Percentiles rank a stretch among this genome's conserved stretches.
Evolutionary conservation across 1,140 invertebrate species (phyloP).

Genomic region (Spodoptera frugiperda): DNA sequence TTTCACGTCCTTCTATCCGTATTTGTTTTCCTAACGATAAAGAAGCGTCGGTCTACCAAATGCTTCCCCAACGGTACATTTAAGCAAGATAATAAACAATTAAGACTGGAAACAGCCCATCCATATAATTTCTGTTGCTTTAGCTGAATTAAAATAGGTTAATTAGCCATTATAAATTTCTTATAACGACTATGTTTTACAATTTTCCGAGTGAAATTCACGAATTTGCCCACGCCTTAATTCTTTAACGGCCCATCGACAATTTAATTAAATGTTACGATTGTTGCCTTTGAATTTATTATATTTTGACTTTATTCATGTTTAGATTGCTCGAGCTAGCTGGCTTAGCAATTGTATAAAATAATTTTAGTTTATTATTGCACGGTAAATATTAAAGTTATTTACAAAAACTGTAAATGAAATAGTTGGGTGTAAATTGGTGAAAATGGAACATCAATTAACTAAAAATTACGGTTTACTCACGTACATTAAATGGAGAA

Average conservation of each 20-base stretch:
- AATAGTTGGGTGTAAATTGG: no score
- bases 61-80: slow-evolving; percentile 19
- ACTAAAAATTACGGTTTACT: no score
- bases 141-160: slow-evolving; percentile 47
- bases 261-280: slow-evolving; percentile 40
- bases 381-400: no score
- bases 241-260: slow-evolving; percentile 36
- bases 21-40: slow-evolving; percentile 13
- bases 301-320: slow-evolving; percentile 10
- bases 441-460: no score
- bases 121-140: slow-evolving; percentile 42
- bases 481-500: no score
- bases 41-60: background rate
- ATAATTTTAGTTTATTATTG: no score
- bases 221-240: slow-evolving; percentile 10
- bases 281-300: slow-evolving; percentile 27
- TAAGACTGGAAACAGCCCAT: slow-evolving; percentile 46
- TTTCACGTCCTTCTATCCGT: background rate
- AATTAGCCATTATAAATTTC: slow-evolving; percentile 49
- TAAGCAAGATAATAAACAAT: slow-evolving; percentile 45
- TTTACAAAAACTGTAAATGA: no score
- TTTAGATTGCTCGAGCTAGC: background rate
- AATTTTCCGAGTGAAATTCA: slow-evolving; percentile 27
- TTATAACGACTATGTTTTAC: slow-evolving; percentile 44
- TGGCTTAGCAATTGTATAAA: no score